Evolutionary conservation across 2,797 vertebrate genomes (phyloP), one percentile per base, ranked within the genome.

Genomic region (Strix occidentalis): DNA sequence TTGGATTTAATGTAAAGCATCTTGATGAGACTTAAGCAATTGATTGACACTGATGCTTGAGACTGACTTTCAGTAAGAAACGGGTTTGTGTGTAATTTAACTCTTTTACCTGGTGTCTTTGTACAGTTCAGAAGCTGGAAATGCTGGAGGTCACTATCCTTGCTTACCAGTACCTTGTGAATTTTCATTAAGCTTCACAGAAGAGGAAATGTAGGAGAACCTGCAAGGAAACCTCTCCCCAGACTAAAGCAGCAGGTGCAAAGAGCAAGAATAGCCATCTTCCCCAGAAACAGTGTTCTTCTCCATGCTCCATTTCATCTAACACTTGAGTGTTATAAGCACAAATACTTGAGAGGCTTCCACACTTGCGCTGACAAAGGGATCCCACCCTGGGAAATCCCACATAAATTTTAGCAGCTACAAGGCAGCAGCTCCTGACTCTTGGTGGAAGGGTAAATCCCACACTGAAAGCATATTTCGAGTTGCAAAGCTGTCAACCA

Each of bases 341-440:
- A 92, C 90, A 88, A 89, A 92, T 70, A 87, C 79, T 88, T 81
- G 45, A 96, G 81, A 94, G 81, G 72, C 89, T 96, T 93, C 84
- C 54, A 80, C 43, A 53, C 41, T 72, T 60, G 58, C 1, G 3
- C 69, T 78, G 33, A 94, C 88, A 89, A 90, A 92, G 58, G 57
- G 46, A 92, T 90, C 65, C 61, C 61, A 68, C 51, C 35, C 54
- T 72, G 84, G 90, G 84, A 95, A 96, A 97, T 91, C 72, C 84
- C 76, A 93, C 82, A 88, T 88, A 91, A 78, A 93, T 87, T 94
- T 93, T 65, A 95, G 78, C 70, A 77, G 57, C 70, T 84, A 84
- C 56, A 79, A 4, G 19, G 69, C 81, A 86, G 75, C 41, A 57
- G 79, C 80, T 94, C 79, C 71, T 58, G 85, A n/a, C 31, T 78